Evolutionary conservation across 2,888 invertebrate genomes (phyloP), one percentile per base, ranked within the genome.

Genomic region (Aspidiotus rigidus): DNA sequence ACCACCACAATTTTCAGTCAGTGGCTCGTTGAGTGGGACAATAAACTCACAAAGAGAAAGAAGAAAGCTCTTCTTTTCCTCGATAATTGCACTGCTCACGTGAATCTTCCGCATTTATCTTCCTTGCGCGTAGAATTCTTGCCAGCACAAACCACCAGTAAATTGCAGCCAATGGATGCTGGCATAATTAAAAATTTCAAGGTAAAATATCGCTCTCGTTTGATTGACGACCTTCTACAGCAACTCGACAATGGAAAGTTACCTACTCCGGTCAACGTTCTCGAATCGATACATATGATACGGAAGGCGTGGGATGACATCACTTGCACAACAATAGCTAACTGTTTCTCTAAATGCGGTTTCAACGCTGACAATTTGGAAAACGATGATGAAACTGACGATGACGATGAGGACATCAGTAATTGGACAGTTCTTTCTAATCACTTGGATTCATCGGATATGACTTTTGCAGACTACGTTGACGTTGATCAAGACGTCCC

Each of bases 21-120:
- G 16, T 71, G 66, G 71, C 53, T 71, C 10, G 1, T 53, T 59
- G 11, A 62, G 2, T 15, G 16, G 44, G 49, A 62, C n/a, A 44
- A 2, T 5, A 3, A n/a, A 41, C 10, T 62, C 2, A 2, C 16
- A 7, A 40, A 15, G 3, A 15, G 42, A 9, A 44, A 44, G 1
- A 41, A 40, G 6, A 44, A 41, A 44, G 17, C 3, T 7, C 42
- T 44, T 5, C 7, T 62, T 7, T 42, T 62, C 42, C 2, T 62
- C 2, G 62, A 62, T 7, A 62, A 62, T 9, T 41, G 42, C n/a
- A n/a, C n/a, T n/a, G n/a, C n/a, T n/a, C n/a, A n/a, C n/a, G n/a
- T n/a, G n/a, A n/a, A n/a, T n/a, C n/a, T n/a, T 44, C 1, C 62
- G n/a, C n/a, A n/a, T n/a, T n/a, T n/a, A n/a, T n/a, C n/a, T n/a